Conservation (phyloP, 2,113 vertebrate genomes). For the Alaudala cheleensis region DNA sequence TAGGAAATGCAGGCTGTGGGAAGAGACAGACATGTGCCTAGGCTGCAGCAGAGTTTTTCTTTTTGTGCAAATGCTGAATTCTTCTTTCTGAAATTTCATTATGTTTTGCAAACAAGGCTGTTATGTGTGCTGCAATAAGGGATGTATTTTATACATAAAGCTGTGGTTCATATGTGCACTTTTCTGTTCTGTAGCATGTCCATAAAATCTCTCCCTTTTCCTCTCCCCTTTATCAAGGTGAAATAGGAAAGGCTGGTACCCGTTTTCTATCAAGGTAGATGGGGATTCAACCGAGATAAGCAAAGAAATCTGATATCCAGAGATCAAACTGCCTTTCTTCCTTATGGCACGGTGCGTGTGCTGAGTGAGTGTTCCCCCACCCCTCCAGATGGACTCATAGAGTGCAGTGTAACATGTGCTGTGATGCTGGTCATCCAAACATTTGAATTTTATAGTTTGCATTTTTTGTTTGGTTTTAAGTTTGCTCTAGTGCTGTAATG, state of each 20-base stretch:
- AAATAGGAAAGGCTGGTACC: neutral
- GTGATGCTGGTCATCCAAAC: neutral
- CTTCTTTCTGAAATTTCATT: neutral
- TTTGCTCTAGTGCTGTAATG: neutral
- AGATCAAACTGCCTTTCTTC: neutral
- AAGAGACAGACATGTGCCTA: fast-evolving
- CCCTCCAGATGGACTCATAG: neutral
- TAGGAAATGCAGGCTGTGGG: neutral
- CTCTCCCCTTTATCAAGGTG: neutral
- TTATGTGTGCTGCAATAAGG: neutral
- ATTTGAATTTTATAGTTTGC: neutral
- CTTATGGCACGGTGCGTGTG: neutral
- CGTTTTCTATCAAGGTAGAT: neutral
- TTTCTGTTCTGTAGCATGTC: neutral
- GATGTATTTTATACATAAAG: neutral
- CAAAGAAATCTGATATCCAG: neutral
- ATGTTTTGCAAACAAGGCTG: neutral
- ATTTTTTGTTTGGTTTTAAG: neutral
- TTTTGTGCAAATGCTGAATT: neutral
- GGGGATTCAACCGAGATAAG: neutral
- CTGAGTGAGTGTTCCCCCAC: neutral
- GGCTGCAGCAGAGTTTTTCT: neutral
- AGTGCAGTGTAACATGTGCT: neutral
- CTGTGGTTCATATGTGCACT: neutral
- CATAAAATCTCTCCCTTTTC: neutral